Base-by-base conservation (phyloP, 2,888 invertebrate species). In the Pyrrhia umbra region DNA sequence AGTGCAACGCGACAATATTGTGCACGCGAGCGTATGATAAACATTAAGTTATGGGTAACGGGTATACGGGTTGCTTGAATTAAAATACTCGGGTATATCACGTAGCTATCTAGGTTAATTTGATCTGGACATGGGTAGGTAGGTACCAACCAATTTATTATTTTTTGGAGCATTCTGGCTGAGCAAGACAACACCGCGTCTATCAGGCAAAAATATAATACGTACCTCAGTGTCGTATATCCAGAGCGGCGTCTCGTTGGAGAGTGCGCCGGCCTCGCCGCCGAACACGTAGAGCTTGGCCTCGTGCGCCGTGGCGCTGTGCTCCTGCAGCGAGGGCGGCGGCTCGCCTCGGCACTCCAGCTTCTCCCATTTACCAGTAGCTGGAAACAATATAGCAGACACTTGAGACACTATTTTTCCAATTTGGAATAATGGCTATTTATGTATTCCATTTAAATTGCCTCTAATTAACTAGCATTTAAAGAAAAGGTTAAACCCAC, bases 231-330 rank as follows among this genome's bases (percentile, higher is more conserved):
- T 96, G 80, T 97, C 96, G 85, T 97, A 97, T 69, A 97, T 96
- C 98, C 98, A 98, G 37, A 98, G 95, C 25, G 98, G 98, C 0
- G 97, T 97, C 88, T 98, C 98, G 39, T 96, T 96, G 78, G 96
- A 96, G 25, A 97, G 96, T 88, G 97, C 97, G 59, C 97, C 97
- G 13, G 98, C 96, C 88, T 98, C 98, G 0, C 98, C 98, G 0
- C 98, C 98, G 92, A 98, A 98, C 76, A 98, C 97, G 90, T 97
- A 97, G 68, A 98, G 95, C 75, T 95, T 95, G 81, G 96, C 96
- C 85, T 96, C 96, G 92, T 97, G 96, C 30, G 97, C 96, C n/a
- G 98, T 97, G 55, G 97, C 96, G 58, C 87, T 96, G 94, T 98
- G 98, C 88, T 98, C 98, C 92, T 98, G 98, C 65, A 98, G 95